Evolutionary conservation across 2,888 invertebrate species (phyloP), one percentile per base, ranked within the genome.

Genomic region (Nycteola revayana): DNA sequence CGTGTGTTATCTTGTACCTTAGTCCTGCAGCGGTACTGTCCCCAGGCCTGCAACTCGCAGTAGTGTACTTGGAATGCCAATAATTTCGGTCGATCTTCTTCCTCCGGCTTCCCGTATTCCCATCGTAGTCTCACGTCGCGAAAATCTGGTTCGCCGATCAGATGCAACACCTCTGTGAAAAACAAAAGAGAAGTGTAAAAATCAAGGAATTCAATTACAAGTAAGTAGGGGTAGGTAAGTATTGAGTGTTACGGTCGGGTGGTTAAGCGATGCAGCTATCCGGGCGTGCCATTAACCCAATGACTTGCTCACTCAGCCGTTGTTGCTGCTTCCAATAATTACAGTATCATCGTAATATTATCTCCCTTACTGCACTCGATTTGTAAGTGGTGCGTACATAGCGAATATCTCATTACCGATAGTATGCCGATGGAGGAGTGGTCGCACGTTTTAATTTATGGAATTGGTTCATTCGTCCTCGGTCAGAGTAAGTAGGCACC

Each of bases 31-130:
- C 94, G 90, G 62, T 94, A 94, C 28, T 93, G 91, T 8, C 95
- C 94, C 93, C 94, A 94, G 8, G 93, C 92, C 72, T 95, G 95
- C 45, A 94, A 76, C 69, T 95, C 95, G 74, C 95, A 95, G 75
- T 94, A 95, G 63, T 93, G 91, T 25, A 95, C 90, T 72, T 92
- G 92, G 77, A 93, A 94, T 8, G 91, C 91, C 49, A 90, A 79
- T 24, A 91, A 71, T 48, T 87, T 87, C 27, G 89, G 80, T 42
- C 64, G 49, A 46, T 74, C 63, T 23, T 73, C 76, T 8, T 78
- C 80, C 2, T 79, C 78, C 8, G 52, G 66, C 18, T 59, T 57
- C 1, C 91, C 91, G 41, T 90, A 90, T 59, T 92, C 91, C 93
- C 93, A 93, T 26, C 90, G 90, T 10, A 93, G 82, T 1, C 89